phyloP scores from a whole-genome alignment of 2,113 vertebrate genomes.

The Sakesphorus luctuosus region DNA sequence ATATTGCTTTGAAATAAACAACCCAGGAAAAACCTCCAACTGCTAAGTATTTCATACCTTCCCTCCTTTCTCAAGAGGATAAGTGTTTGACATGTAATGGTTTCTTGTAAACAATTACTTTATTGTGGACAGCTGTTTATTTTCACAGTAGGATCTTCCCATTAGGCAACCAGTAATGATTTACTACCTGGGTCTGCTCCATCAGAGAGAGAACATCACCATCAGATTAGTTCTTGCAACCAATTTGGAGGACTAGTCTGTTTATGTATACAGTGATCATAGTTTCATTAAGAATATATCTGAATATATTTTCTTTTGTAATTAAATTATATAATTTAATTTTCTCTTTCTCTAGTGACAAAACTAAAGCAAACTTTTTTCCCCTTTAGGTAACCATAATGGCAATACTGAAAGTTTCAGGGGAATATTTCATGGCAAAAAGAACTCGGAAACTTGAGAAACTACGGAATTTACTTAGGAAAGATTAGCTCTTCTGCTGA shows the following conservation, averaged over 20 bases:
- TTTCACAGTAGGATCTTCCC: conserved; percentile 51
- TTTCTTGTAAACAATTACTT: conserved; percentile 46
- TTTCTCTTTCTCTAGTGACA: background rate
- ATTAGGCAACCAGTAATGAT: conserved; percentile 37
- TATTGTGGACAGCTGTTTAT: conserved; percentile 53
- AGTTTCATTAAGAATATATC: background rate
- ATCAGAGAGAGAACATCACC: background rate
- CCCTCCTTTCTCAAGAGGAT: background rate
- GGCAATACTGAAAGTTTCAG: background rate
- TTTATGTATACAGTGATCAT: background rate
- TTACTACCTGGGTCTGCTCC: conserved; percentile 33
- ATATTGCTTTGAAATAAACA: background rate
- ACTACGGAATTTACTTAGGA: background rate
- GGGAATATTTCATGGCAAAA: background rate
- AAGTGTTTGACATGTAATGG: background rate
- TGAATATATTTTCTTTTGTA: background rate
- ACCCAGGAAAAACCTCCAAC: background rate
- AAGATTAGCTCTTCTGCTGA: background rate
- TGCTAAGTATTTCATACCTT: background rate
- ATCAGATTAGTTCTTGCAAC: conserved; percentile 16
- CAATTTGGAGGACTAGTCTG: background rate
- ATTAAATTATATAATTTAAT: background rate
- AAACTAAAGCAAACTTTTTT: background rate
- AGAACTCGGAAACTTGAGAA: background rate
- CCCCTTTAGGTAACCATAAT: background rate